These are phyloP conservation scores for Uropsilus gracilis DNA, from an alignment of 2,113 vertebrate genomes.

Conservation along the genomic window DNA sequence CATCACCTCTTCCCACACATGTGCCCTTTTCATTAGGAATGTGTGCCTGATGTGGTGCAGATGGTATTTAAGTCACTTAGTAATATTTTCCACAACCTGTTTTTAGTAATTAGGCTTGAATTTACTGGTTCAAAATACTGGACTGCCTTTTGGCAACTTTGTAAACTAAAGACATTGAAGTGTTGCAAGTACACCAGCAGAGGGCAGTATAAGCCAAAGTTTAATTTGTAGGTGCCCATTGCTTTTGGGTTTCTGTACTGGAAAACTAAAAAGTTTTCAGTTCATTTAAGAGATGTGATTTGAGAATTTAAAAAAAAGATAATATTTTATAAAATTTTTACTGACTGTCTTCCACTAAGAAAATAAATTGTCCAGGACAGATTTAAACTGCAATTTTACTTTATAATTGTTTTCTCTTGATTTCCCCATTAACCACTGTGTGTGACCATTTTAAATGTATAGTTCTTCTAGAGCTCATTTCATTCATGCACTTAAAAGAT, in stretches of 20 bases:
- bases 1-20: slow-evolving; percentile 52
- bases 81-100: slow-evolving; percentile 69
- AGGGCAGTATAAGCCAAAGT: slow-evolving; percentile 84
- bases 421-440: not conserved
- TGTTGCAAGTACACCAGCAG: slow-evolving; percentile 74
- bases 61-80: slow-evolving; percentile 51
- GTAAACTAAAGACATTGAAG: slow-evolving; percentile 39
- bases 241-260: not conserved
- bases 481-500: not conserved
- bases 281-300: not conserved
- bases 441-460: not conserved
- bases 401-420: not conserved
- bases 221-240: not conserved
- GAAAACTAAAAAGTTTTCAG: not conserved
- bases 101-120: slow-evolving; percentile 47
- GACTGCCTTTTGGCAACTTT: slow-evolving; percentile 38
- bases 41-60: slow-evolving; percentile 72
- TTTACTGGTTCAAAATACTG: slow-evolving; percentile 47
- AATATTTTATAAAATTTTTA: not conserved
- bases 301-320: not conserved
- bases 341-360: not conserved
- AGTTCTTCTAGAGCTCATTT: not conserved
- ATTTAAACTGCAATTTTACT: not conserved
- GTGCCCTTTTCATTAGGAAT: slow-evolving; percentile 73
- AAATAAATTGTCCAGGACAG: slow-evolving; percentile 12